A percentile compares a stretch with the other conserved stretches of the same genome.
Conservation (phyloP, 2,797 vertebrate genomes). For the Mus caroli region DNA sequence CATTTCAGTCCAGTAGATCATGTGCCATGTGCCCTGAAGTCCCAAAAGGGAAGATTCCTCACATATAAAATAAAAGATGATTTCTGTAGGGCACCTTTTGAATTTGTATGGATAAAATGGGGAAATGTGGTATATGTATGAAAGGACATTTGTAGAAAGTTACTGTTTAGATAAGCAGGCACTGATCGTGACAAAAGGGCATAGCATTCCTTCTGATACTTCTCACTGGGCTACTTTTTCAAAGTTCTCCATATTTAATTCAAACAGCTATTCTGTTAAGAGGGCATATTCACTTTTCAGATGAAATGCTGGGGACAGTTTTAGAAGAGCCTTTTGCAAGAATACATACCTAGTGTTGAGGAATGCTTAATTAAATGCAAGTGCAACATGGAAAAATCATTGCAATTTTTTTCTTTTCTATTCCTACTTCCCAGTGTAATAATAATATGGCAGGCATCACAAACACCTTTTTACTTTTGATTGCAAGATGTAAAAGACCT, state of each 20-base stretch:
- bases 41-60: neutral
- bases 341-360: neutral
- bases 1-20: neutral
- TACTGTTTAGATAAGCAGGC: neutral
- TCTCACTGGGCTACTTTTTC: neutral
- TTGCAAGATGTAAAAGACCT: neutral
- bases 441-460: neutral
- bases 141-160: neutral
- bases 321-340: neutral
- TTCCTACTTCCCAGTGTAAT: neutral
- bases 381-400: neutral
- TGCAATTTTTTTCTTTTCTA: neutral
- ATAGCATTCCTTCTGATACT: neutral
- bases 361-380: neutral
- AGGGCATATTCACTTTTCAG: neutral
- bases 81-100: neutral
- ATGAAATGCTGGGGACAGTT: neutral
- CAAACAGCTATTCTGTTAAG: neutral
- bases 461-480: neutral
- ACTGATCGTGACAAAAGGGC: neutral
- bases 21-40: neutral
- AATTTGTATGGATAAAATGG: slow-evolving; percentile 36
- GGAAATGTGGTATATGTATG: neutral
- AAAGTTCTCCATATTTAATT: slow-evolving; percentile 14
- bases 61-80: slow-evolving; percentile 11